Conservation (phyloP, 2,113 vertebrate species). For the Hassar affinis region DNA sequence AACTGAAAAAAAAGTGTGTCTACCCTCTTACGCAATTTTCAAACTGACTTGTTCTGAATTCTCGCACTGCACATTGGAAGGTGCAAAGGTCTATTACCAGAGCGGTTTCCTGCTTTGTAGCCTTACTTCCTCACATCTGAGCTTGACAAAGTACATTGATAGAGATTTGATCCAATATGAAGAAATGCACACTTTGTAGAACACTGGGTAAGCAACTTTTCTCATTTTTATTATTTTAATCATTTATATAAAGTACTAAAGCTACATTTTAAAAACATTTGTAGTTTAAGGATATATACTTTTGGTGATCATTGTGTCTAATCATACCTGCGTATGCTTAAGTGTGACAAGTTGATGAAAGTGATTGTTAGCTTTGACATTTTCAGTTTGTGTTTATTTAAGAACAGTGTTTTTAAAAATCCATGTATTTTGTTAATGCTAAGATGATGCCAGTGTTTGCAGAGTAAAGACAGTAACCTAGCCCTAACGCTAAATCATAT, state of each 20-base stretch:
- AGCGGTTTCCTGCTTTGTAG: too few species aligned
- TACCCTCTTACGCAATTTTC: too few species aligned
- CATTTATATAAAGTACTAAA: background rate
- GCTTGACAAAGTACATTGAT: background rate
- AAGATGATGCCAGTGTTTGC: background rate
- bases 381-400: background rate
- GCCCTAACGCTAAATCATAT: too few species aligned
- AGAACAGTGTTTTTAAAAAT: background rate
- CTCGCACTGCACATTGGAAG: too few species aligned
- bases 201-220: constrained; percentile 22
- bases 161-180: background rate
- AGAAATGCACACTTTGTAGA: background rate
- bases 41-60: too few species aligned
- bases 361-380: background rate
- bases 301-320: too few species aligned
- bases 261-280: background rate
- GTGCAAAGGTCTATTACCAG: too few species aligned
- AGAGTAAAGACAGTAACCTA: background rate
- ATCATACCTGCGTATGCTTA: too few species aligned
- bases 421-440: too few species aligned
- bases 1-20: too few species aligned
- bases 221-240: background rate
- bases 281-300: background rate
- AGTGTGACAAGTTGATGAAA: too few species aligned
- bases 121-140: background rate